Evolutionary conservation across 2,797 vertebrate species (phyloP).

Genomic region (Fundulus diaphanus): DNA sequence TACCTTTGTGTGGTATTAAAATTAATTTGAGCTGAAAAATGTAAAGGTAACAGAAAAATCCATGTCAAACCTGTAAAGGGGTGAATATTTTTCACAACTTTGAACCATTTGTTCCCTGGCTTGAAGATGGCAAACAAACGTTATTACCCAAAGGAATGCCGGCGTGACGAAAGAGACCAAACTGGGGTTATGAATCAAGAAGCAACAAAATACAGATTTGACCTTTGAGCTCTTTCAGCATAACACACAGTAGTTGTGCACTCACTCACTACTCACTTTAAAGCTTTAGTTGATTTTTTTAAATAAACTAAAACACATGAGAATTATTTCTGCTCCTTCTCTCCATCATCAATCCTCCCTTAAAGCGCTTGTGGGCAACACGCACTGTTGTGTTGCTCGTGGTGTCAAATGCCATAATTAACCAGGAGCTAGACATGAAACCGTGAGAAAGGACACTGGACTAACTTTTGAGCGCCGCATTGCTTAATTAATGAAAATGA

Average conservation of each 20-base stretch:
- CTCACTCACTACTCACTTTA: conserved; percentile 22
- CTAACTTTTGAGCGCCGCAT: conserved; percentile 77
- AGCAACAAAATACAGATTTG: conserved; percentile 45
- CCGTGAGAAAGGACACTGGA: conserved; percentile 81
- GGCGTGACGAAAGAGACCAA: conserved; percentile 51
- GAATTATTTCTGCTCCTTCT: conserved; percentile 4
- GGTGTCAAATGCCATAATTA: conserved; percentile 64
- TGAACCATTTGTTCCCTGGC: background rate
- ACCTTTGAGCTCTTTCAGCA: conserved; percentile 37
- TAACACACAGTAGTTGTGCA: conserved; percentile 27
- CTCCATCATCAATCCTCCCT: conserved; percentile 34
- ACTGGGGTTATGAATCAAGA: conserved; percentile 29
- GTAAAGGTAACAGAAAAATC: background rate
- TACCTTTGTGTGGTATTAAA: background rate
- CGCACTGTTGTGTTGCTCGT: conserved; percentile 61
- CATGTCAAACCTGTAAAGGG: background rate
- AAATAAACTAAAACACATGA: conserved; percentile 30
- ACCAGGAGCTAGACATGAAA: conserved; percentile 67
- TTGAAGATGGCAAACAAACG: conserved; percentile 55
- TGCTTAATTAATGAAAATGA: conserved; percentile 83
- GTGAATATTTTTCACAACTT: background rate
- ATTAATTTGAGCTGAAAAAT: background rate
- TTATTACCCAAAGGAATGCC: conserved; percentile 38
- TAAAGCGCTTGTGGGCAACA: conserved; percentile 46
- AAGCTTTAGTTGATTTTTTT: conserved; percentile 17